Evolutionary conservation across 2,888 invertebrate genomes (phyloP), one percentile per base, ranked within the genome.

Genomic region (Bombyx huttoni): DNA sequence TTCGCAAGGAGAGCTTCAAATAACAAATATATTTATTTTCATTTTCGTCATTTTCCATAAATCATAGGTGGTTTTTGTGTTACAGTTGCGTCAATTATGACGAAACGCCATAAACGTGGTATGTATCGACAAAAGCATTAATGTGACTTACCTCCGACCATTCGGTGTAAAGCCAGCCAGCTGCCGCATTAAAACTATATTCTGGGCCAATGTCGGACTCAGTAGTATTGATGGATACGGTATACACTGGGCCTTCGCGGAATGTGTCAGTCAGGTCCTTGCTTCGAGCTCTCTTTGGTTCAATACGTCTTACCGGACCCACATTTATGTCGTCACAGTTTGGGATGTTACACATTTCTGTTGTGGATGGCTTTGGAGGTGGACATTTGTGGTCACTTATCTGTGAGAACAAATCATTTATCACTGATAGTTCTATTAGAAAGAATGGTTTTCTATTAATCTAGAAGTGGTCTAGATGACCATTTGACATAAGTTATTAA

Each of bases 151-250:
- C 91, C 80, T 90, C 88, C 9, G 89, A 88, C 91, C 91, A 91
- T 12, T 90, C 89, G 0, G 91, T 89, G 53, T 81, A 89, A 50
- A 91, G 86, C 91, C 91, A 91, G 45, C 90, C 82, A 48, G 76
- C 75, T 9, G 78, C 72, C 46, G 75, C 70, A 61, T 75, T 79
- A 35, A 80, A 78, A n/a, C 71, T 78, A 48, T 87, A 86, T 58
- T 81, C 79, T 0, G 86, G 86, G 40, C 86, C 86, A 13, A 84
- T 63, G 52, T 82, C 78, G 13, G 67, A 54, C 13, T 79, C 78
- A 0, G 80, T 67, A n/a, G 67, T 69, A 53, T 88, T 85, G 1
- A 83, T 75, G 24, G 78, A 60, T 1, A 86, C 73, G 7, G 81
- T 80, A 53, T 83, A 86, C 10, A 87, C 77, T 0, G 85, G 87